A percentile compares a stretch with the other conserved stretches of the same genome.
phyloP scores from a whole-genome alignment of 30 jellyfish, hydroid and myxozoan genomes.

The Mastigias papua region DNA sequence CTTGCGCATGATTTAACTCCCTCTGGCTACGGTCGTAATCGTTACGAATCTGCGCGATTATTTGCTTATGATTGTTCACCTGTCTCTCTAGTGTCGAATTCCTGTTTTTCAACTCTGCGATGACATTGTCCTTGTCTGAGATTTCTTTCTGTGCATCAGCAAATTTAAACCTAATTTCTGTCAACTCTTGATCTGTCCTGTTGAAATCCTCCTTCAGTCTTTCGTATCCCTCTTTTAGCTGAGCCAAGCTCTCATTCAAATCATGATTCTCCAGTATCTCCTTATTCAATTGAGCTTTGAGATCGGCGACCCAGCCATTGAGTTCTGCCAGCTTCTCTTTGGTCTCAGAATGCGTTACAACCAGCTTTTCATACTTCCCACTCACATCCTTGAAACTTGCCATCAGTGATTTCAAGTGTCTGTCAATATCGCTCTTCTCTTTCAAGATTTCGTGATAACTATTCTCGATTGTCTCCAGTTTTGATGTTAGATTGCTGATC shows the following conservation, averaged over 20 bases:
- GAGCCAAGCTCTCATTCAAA: conserved; percentile 80
- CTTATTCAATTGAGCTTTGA: conserved; percentile 80
- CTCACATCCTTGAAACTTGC: conserved; percentile 87
- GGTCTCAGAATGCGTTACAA: conserved; percentile 64
- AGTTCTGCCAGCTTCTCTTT: conserved; percentile 80
- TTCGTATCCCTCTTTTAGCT: conserved; percentile 54
- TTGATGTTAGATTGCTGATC: conserved; percentile 69
- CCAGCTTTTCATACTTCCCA: conserved; percentile 76
- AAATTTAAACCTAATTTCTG: conserved; percentile 87
- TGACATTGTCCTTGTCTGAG: conserved; percentile 84
- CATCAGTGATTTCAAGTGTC: conserved; percentile 79
- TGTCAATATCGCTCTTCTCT: conserved; percentile 86
- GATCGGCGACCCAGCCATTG: conserved; percentile 68
- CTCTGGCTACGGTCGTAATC: conserved; percentile 95
- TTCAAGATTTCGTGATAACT: conserved; percentile 76
- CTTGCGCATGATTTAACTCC: conserved; percentile 88
- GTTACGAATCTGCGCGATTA: conserved; percentile 72
- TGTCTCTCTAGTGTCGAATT: conserved; percentile 78
- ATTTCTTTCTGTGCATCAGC: conserved; percentile 89
- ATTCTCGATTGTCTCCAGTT: conserved; percentile 70
- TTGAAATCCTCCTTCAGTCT: conserved; percentile 84
- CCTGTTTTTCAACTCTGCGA: conserved; percentile 83
- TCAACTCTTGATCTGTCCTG: conserved; percentile 87
- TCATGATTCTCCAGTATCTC: conserved; percentile 85
- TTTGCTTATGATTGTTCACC: conserved; percentile 83